Base-by-base conservation (phyloP, 2,797 vertebrate genomes). In the Pseudochromis fuscus region DNA sequence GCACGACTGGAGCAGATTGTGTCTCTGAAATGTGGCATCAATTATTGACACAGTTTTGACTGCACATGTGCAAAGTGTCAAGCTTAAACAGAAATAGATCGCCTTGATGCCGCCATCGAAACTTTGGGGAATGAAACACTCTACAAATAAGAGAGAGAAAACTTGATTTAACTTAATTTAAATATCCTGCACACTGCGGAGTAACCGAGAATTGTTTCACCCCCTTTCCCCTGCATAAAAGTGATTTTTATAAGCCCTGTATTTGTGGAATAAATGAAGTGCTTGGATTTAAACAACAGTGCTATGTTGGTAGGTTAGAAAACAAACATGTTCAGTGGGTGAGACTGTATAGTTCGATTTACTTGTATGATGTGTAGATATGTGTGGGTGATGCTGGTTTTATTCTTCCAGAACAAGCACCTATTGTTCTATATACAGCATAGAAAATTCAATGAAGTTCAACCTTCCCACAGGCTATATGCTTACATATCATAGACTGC, bases 41-140 rank as follows among this genome's bases (percentile, higher is more conserved):
- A 83, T 89, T 83, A 88, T 85, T 81, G 58, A 88, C 59, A 31
- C 21, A 48, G 66, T 81, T 84, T 80, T 75, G 72, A 68, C 72
- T 81, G 60, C 69, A 77, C 24, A 8, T 64, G 44, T 71, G 72
- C 67, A 74, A 82, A 70, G 71, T 75, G 71, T 86, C 55, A 61
- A 52, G 48, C 75, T 77, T 55, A 50, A 66, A 49, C 58, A 48
- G 51, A 81, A 84, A 77, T 52, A 67, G 66, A 67, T 79, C 51
- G 15, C 55, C 70, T 72, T 73, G 42, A 74, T 82, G 68, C 66
- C 72, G 51, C 56, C 40, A 3, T 4, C 49, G 56, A 50, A 65
- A 69, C 69, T 57, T 66, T 40, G 18, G 30, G 18, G 13, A 64
- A 37, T 1, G 4, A n/a, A 58, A 28, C 18, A 3, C 11, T 51